Base-by-base conservation (phyloP, 2,113 vertebrate species). In the Gopherus flavomarginatus region DNA sequence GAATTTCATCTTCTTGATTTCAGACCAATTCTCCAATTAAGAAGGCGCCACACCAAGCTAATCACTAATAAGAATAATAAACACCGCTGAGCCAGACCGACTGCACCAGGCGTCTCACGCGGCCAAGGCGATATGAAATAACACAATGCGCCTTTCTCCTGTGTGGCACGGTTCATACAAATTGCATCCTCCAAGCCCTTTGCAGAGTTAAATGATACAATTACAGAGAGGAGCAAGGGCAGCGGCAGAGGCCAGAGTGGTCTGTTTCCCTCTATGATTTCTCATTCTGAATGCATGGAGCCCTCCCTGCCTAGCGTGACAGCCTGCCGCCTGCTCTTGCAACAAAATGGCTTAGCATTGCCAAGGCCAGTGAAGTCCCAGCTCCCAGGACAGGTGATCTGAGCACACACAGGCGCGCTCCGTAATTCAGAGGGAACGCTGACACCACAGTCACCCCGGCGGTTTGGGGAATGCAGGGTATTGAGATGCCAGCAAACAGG, bases 321-420 rank as follows among this genome's bases (percentile, higher is more conserved):
- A 59, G 21, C 47, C 26, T 21, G 26, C 50, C 2, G 26, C 86
- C 65, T 21, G 65, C 14, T 14, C 27, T 50, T 3, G 35, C 69
- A 42, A 5, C 38, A n/a, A 31, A 47, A 22, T 49, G 14, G 8
- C 29, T 50, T 81, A 79, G 12, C 9, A 9, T 38, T 16, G 11
- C 22, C 89, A 24, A 17, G 35, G 19, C 78, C 35, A 62, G 35
- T 59, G 27, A 57, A 78, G 84, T 56, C 78, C 4, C 50, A 26
- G 11, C 44, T 27, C 31, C 56, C 16, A 5, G 0, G 6, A 75
- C 50, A 49, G 47, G 47, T 59, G 57, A 26, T 29, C 81, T 1
- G 11, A 59, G 7, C 0, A 1, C 3, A 1, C 62, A 6, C 59
- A 62, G 31, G 31, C 4, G 14, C 49, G 2, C 31, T 65, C 62